Base-by-base conservation (phyloP, 1,140 invertebrate species). In the Augochlora pura region DNA sequence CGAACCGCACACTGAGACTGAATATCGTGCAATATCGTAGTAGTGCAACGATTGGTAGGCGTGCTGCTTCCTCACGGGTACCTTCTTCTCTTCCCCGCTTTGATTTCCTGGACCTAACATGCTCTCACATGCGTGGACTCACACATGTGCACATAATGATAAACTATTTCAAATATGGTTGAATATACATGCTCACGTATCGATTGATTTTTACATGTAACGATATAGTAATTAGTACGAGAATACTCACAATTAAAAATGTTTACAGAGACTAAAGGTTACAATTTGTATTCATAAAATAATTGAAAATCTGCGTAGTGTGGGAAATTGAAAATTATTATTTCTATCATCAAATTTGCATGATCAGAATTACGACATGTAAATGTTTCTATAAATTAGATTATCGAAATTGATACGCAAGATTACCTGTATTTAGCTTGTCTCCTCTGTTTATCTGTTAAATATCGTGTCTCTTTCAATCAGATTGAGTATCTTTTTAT, bases 11-110 rank as follows among this genome's bases (percentile, higher is more conserved):
- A 83, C 84, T 71, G 49, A 80, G 67, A 75, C 81, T 83, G 86
- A 89, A 84, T 85, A 84, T 83, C 77, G 77, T 72, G 32, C 32
- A 32, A 32, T 32, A 32, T 32, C 32, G 4, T 32, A 32, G 49
- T 80, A 88, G 81, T 90, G 90, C 78, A 82, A 81, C 83, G 86
- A 84, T 87, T 86, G 86, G 84, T 88, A 87, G 79, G 65, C 78
- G 83, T 86, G 88, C 83, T 69, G 60, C 65, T 70, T 79, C 38
- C 25, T 32, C 32, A 73, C 42, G 82, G 70, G 73, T 77, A 66
- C 64, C 71, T 67, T 82, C 77, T 77, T 69, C 76, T 32, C 71
- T 76, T n/a, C 71, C 83, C 71, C 76, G 42, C 78, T 21, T 66
- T 18, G 10, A 72, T 78, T 78, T 78, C 76, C 76, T 38, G 76